Percentiles rank a stretch among this genome's conserved stretches.
phyloP scores from a whole-genome alignment of 2,113 vertebrate genomes.

The Chamaea fasciata region DNA sequence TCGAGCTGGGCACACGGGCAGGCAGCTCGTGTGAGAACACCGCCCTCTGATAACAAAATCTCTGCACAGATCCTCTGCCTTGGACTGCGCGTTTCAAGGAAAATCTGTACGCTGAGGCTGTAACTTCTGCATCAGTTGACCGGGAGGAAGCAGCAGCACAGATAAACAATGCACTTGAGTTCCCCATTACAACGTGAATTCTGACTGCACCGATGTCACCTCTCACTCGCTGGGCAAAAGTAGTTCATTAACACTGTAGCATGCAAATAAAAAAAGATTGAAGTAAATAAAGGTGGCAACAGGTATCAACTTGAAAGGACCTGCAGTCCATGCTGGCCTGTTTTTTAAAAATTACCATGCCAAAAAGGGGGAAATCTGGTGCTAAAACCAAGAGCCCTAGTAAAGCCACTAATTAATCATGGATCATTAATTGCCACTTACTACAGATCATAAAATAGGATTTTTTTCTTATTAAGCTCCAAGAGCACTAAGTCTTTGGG shows the following conservation, averaged over 20 bases:
- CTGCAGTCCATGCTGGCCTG: neutral
- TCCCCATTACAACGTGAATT: neutral
- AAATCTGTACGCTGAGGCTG: neutral
- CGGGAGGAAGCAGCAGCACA: neutral
- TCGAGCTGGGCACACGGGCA: accelerated
- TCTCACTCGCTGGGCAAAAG: neutral
- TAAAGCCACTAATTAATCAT: neutral
- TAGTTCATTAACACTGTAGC: neutral
- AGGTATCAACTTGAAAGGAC: neutral
- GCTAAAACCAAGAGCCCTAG: neutral
- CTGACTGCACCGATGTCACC: neutral
- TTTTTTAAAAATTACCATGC: neutral
- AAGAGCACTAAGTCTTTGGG: neutral
- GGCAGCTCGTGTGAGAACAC: neutral
- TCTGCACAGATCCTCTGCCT: neutral
- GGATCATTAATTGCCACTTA: neutral
- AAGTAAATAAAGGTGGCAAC: neutral
- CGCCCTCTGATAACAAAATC: neutral
- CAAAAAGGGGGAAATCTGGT: neutral
- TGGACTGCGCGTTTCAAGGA: neutral
- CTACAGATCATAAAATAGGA: neutral
- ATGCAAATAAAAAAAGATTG: no score
- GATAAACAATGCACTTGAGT: neutral
- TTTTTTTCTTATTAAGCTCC: neutral
- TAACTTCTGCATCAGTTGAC: neutral